phyloP scores from a whole-genome alignment of 2,113 vertebrate species.

The Muntiacus muntjak region DNA sequence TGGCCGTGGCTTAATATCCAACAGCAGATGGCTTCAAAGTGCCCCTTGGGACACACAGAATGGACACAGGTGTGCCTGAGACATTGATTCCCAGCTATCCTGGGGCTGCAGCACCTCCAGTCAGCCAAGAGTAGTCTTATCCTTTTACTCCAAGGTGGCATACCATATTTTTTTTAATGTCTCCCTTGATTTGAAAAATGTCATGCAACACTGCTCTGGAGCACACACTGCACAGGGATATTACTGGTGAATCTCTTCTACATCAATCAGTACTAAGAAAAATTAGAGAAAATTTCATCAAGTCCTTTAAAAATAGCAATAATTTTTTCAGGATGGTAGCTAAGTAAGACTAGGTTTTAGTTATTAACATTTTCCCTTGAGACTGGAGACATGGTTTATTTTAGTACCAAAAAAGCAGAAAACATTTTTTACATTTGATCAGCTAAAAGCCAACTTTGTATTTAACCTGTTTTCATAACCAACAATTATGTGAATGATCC shows the following conservation, averaged over 20 bases:
- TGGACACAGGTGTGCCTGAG: not conserved
- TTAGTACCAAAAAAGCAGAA: not conserved
- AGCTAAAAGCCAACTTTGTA: not conserved
- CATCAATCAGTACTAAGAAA: not conserved
- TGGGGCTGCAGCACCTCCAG: not conserved
- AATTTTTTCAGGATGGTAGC: not conserved
- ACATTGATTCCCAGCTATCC: not conserved
- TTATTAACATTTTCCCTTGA: not conserved
- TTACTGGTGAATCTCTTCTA: not conserved
- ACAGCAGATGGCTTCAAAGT: not conserved
- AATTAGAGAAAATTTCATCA: not conserved
- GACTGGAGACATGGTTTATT: not conserved
- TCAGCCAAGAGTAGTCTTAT: not conserved
- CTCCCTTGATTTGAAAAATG: not conserved
- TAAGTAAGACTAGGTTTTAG: not conserved
- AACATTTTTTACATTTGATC: not conserved
- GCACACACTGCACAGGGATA: not conserved
- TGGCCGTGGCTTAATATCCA: not conserved
- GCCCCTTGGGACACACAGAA: not conserved
- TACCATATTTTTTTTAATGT: not conserved
- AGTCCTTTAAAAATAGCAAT: not conserved
- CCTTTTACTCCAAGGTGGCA: not conserved
- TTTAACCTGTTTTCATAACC: not conserved
- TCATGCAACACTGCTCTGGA: not conserved
- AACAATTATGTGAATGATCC: conserved; percentile 4